Base-by-base conservation (phyloP, 2,797 vertebrate genomes). In the Platyrinchus mystaceus region DNA sequence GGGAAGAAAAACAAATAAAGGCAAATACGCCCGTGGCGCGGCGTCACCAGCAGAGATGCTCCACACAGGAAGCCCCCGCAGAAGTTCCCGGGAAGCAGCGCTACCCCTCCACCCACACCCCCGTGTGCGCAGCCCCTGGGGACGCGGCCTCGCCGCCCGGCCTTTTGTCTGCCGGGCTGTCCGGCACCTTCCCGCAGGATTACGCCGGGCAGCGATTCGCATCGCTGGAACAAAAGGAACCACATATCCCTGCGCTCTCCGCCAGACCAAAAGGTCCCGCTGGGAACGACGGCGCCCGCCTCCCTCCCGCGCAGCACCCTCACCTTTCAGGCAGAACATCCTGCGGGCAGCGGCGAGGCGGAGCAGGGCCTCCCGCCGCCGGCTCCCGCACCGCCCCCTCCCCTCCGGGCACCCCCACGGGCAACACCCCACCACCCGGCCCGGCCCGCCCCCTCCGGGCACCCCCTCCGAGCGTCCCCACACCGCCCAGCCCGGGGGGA, bases 241-340 rank as follows among this genome's bases (percentile, higher is more conserved):
- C 34, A 28, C 86, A 39, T 56, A 30, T 1, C 53, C 84, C 36
- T 44, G 19, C 82, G 56, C 73, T 56, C 87, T 27, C 19, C 43
- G 32, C 23, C 74, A 2, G 52, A 12, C 36, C 39, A 2, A 7
- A n/a, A 27, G 32, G 46, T 30, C 66, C 58, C 34, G 49, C 67
- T 19, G 37, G 37, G 21, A 59, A 24, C 9, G 24, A 14, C 26
- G 34, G 36, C 70, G 10, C 18, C 41, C 15, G 13, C 24, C 16
- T 4, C 36, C 28, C 10, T 1, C 22, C 50, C 15, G 74, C 21
- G 37, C 66, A 18, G 55, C 47, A 49, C 86, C 97, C 97, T 98
- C 98, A 99, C 99, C 99, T 99, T 98, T 99, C 94, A 99, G 97
- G 97, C 98, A 99, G 97, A 99, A 99, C 99, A 99, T 99, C 74